A percentile compares a stretch with the other conserved stretches of the same genome.
Conservation (phyloP, 2,113 vertebrate genomes). For the Lanius collurio region DNA sequence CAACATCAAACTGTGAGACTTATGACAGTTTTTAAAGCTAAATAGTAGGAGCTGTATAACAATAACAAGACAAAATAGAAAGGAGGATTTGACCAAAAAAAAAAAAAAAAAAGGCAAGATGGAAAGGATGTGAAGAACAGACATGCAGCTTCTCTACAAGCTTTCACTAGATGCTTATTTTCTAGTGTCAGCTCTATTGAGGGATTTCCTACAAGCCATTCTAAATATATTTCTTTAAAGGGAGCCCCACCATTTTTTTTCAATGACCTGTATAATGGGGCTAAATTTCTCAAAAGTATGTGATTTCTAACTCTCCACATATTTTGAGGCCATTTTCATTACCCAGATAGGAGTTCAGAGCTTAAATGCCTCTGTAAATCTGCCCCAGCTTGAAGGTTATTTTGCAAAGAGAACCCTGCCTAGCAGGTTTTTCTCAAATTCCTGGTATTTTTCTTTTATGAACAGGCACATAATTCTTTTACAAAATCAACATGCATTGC, state of each 20-base stretch:
- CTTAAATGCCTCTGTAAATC: neutral
- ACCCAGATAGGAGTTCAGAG: neutral
- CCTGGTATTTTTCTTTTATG: neutral
- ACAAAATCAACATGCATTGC: neutral
- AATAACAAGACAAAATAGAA: neutral
- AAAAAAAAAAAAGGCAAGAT: neutral
- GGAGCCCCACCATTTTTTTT: neutral
- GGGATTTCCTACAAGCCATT: neutral
- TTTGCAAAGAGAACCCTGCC: neutral
- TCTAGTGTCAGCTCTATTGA: neutral
- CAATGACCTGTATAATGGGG: neutral
- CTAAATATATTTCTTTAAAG: neutral
- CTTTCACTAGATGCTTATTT: neutral
- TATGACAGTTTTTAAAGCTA: neutral
- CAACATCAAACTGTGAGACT: neutral
- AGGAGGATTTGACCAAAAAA: neutral
- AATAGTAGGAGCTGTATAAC: neutral
- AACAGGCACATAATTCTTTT: neutral
- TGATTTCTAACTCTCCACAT: neutral
- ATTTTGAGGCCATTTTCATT: neutral
- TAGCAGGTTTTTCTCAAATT: neutral
- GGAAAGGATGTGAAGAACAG: neutral
- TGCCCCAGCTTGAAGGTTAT: neutral
- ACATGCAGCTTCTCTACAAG: neutral
- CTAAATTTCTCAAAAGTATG: neutral